A percentile compares a stretch with the other conserved stretches of the same genome.
Evolutionary conservation across 2,113 vertebrate species (phyloP).

Genomic region (Tupaia chinensis): DNA sequence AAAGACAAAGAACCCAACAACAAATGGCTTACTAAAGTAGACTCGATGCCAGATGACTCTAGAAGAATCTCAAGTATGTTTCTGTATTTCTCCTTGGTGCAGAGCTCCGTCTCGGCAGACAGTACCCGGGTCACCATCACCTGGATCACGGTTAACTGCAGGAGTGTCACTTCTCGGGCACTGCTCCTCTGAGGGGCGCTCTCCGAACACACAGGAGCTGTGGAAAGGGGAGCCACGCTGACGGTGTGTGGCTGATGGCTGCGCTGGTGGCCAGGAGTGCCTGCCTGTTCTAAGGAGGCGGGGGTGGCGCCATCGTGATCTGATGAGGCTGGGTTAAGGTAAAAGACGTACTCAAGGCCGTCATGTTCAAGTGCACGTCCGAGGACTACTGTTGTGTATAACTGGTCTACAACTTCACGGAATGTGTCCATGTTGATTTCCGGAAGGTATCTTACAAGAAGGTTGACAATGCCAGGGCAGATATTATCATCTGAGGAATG

Average conservation of each 20-base stretch:
- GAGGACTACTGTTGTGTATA: conserved; percentile 85
- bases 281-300: not conserved
- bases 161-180: conserved; percentile 82
- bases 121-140: conserved; percentile 83
- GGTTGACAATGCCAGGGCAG: not conserved
- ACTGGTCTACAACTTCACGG: conserved; percentile 81
- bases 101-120: conserved; percentile 66
- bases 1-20: not conserved
- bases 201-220: not conserved
- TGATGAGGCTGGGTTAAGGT: conserved; percentile 78
- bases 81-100: conserved; percentile 76
- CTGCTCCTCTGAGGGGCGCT: not conserved
- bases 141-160: conserved; percentile 89
- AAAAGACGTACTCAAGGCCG: conserved; percentile 73
- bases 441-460: not conserved
- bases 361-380: conserved; percentile 81
- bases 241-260: not conserved
- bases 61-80: conserved; percentile 85
- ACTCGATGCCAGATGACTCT: conserved; percentile 86
- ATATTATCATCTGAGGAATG: not conserved
- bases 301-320: not conserved
- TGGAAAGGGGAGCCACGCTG: fast-evolving
- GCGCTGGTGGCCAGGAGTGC: fast-evolving
- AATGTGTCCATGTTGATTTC: conserved; percentile 80
- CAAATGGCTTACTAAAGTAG: conserved; percentile 89